Conservation (phyloP, 2,888 invertebrate species). For the Tetramorium bicarinatum region DNA sequence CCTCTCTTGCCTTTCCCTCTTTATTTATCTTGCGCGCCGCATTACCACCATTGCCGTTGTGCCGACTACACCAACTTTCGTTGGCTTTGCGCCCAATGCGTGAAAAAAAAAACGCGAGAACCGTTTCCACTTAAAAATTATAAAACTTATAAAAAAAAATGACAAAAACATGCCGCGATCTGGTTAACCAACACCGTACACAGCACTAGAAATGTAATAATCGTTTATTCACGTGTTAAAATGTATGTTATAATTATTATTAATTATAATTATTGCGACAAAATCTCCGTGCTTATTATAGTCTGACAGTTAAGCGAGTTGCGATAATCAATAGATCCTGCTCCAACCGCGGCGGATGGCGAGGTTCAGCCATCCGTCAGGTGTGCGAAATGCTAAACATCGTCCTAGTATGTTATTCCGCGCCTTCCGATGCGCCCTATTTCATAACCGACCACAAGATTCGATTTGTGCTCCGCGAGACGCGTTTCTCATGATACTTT, state of each 20-base stretch:
- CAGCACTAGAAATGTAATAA: neutral
- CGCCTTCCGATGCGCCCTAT: constrained; percentile 33
- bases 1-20: constrained; percentile 42
- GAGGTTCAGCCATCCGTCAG: neutral
- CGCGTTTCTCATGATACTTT: constrained; percentile 56
- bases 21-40: constrained; percentile 67
- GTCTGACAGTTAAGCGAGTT: neutral
- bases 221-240: neutral
- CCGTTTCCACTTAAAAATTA: neutral
- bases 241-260: neutral
- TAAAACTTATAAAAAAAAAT: neutral
- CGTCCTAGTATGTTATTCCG: constrained; percentile 12
- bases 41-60: constrained; percentile 9
- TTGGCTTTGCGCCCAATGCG: neutral
- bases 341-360: neutral
- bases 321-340: neutral
- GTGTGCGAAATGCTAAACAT: constrained; percentile 15
- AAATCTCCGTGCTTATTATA: neutral
- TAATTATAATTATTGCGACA: neutral
- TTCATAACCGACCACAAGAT: constrained; percentile 45
- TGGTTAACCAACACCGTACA: neutral
- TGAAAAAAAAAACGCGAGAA: neutral
- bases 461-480: constrained; percentile 57
- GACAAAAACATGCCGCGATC: neutral
- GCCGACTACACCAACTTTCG: constrained; percentile 25